Evolutionary conservation across 2,888 invertebrate genomes (phyloP).

Genomic region (Nymphalis c-album): DNA sequence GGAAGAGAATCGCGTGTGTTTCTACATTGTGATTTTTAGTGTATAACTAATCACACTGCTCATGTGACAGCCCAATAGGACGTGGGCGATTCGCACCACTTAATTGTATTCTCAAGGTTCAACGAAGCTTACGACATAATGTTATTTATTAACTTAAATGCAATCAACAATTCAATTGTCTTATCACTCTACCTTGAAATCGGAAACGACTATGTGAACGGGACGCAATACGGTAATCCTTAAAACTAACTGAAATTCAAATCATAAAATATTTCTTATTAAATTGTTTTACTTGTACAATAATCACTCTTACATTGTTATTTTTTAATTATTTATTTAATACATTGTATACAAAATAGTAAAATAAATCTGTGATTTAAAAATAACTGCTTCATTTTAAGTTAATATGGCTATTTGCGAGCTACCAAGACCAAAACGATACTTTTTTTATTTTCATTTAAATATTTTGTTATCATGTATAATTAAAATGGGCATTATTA

Average conservation of each 20-base stretch:
- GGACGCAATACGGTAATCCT: not conserved
- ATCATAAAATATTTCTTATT: not conserved
- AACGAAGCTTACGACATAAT: conserved; percentile 33
- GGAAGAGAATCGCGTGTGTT: conserved; percentile 17
- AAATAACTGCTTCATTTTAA: too few species aligned
- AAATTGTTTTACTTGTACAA: not conserved
- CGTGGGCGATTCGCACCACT: conserved; percentile 39
- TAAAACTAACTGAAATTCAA: not conserved
- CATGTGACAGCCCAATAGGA: conserved; percentile 39
- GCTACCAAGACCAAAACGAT: too few species aligned
- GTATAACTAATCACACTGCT: conserved; percentile 21
- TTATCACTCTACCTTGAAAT: not conserved
- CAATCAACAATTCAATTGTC: not conserved
- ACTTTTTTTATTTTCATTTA: too few species aligned
- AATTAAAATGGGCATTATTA: too few species aligned
- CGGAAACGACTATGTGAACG: not conserved
- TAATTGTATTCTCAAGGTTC: conserved; percentile 40
- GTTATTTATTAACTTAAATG: conserved; percentile 24
- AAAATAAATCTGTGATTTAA: too few species aligned
- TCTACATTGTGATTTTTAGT: conserved; percentile 8
- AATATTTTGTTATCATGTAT: too few species aligned
- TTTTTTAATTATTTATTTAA: too few species aligned
- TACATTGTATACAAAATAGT: too few species aligned
- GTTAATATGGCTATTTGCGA: too few species aligned
- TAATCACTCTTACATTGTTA: too few species aligned